Evolutionary conservation across 2,797 vertebrate genomes (phyloP).

Genomic region (Spinus pinus): DNA sequence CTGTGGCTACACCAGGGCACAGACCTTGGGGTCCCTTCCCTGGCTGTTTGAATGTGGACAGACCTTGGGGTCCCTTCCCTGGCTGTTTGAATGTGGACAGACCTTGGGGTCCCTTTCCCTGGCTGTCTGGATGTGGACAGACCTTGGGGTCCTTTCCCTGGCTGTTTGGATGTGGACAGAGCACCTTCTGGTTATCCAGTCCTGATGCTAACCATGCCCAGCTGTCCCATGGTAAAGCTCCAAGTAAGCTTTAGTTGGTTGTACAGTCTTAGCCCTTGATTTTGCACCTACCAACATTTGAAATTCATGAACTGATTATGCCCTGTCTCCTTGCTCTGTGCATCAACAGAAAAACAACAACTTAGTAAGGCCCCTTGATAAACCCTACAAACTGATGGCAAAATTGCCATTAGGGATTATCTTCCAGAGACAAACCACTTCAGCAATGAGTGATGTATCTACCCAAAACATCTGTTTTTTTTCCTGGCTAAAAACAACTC

Average conservation of each 20-base stretch:
- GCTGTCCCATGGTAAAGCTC: background rate
- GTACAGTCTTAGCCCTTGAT: background rate
- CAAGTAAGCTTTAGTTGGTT: background rate
- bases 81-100: background rate
- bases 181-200: background rate
- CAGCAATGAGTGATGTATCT: background rate
- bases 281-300: background rate
- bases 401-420: background rate
- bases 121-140: too few species aligned
- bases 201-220: rapidly evolving
- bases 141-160: background rate
- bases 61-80: background rate
- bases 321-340: background rate
- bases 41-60: too few species aligned
- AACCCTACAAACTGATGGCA: background rate
- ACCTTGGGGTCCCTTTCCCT: background rate
- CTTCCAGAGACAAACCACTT: background rate
- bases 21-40: background rate
- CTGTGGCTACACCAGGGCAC: background rate
- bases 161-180: background rate
- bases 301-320: background rate
- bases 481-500: background rate
- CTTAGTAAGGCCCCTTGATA: background rate
- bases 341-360: background rate
- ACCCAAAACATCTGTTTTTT: background rate